Evolutionary conservation across 1,140 invertebrate genomes (phyloP), one percentile per base, ranked within the genome.

Genomic region (Lepidurus apus): DNA sequence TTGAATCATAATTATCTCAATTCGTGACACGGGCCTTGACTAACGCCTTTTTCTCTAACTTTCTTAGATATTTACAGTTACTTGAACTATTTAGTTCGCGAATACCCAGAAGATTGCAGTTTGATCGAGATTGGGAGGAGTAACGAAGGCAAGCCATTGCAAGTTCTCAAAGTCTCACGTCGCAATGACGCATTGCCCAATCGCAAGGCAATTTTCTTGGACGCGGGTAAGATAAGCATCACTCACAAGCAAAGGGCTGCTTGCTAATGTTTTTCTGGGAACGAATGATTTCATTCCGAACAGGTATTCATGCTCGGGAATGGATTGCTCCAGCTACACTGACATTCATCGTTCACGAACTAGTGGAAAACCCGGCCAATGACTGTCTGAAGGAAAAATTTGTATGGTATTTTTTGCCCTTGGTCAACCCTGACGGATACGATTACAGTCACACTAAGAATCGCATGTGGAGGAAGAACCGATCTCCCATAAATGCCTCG

Each of bases 351-450:
- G 88, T 92, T 10, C 84, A 90, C 74, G 87, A 90, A 78, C 82
- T 91, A 9, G 87, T 87, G 47, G 87, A 34, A 82, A 86, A 83
- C 17, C 74, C 77, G 1, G 74, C 44, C 1, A 77, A 75, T 11
- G 78, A 82, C 26, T 73, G 81, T 1, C 74, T 82, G 3, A 73
- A 82, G 24, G 75, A 80, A 21, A 77, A 73, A 17, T 79, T 80
- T 65, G 80, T 80, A 17, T 81, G 93, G 93, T 91, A 93, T 83
- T 88, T 97, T 79, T 83, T 94, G 42, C 93, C 93, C 1, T 88
- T 94, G 11, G 88, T 89, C 26, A 96, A 95, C 87, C 94, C 94
- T 0, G 94, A 96, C 83, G 93, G 93, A 9, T 84, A 84, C 80
- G 83, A 84, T 45, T 83, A 82, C 78, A 80, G 83, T n/a, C 83